Base-by-base conservation (phyloP, 2,113 vertebrate species). In the Monopterus albus region DNA sequence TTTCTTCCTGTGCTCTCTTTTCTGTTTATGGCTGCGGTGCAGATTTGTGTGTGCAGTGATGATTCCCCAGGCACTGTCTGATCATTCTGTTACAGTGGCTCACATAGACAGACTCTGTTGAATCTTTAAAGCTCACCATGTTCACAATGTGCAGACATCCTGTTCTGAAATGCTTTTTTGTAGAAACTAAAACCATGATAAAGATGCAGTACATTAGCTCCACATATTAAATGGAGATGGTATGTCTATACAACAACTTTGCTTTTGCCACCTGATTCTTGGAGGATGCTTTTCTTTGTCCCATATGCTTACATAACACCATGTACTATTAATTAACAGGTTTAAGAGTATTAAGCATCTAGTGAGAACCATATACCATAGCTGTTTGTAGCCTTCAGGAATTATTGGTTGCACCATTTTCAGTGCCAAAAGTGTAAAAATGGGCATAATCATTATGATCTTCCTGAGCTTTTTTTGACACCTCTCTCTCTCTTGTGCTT, bases 1-100 rank as follows among this genome's bases (percentile, higher is more conserved):
- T 80, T 72, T 63, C 50, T 79, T 75, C 62, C 70, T 85, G 69
- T 75, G 55, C 46, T 47, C 43, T 70, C 47, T 29, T 69, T 80
- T 75, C 65, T 65, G 47, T 58, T 72, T 51, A 66, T 66, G 78
- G 72, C 36, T 38, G 60, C 1, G 13, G 17, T 35, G 75, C 65
- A 78, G 53, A 69, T 71, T 7, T 11, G 52, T n/a, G 46, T 14
- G 36, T 40, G 31, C 40, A 9, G 55, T 36, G 56, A 42, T 10
- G 10, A 56, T 72, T n/a, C 79, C 68, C 39, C 45, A 40, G 71
- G 39, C 26, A 7, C 42, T 15, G 45, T 36, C 65, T 84, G 78
- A 86, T 79, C 65, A 77, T 72, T 55, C 67, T 25, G 21, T 64
- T 56, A 18, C 33, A 35, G 25, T 40, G 53, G 51, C 71, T 76